Percentiles rank a stretch among this genome's conserved stretches.
Evolutionary conservation across 2,888 invertebrate species (phyloP).

Genomic region (Romanomermis culicivorax): DNA sequence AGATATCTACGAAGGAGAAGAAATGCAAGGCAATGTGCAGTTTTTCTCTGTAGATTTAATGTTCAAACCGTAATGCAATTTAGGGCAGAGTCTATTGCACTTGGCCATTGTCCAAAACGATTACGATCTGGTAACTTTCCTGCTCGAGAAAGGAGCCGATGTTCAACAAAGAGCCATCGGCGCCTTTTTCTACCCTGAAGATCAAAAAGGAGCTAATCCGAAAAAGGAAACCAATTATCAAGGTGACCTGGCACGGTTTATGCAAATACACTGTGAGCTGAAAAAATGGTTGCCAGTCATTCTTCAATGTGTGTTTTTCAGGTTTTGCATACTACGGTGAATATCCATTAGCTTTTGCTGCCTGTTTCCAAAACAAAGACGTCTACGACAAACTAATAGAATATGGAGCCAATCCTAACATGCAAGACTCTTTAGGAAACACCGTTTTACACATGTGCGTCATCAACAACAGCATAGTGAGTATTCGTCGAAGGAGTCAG

Average conservation of each 20-base stretch:
- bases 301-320: conserved; percentile 13
- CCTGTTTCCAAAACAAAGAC: conserved; percentile 85
- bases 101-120: conserved; percentile 88
- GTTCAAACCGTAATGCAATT: no score
- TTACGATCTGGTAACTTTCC: conserved; percentile 72
- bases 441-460: conserved; percentile 99
- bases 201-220: conserved; percentile 53
- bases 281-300: background rate
- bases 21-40: conserved; percentile 39
- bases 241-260: conserved; percentile 24
- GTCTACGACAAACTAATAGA: conserved; percentile 84
- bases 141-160: conserved; percentile 69
- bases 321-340: conserved; percentile 91
- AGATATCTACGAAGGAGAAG: conserved; percentile 89
- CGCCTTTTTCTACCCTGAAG: conserved; percentile 78
- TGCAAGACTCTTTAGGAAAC: conserved; percentile 88
- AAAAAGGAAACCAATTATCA: conserved; percentile 72
- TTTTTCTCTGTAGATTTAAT: no score
- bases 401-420: conserved; percentile 75
- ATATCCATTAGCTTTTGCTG: conserved; percentile 88
- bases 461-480: conserved; percentile 79
- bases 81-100: conserved; percentile 75
- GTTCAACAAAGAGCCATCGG: conserved; percentile 81
- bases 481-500: no score
- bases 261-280: background rate